Conservation (phyloP, 2,888 invertebrate genomes). For the Tenthredo mesomela region DNA sequence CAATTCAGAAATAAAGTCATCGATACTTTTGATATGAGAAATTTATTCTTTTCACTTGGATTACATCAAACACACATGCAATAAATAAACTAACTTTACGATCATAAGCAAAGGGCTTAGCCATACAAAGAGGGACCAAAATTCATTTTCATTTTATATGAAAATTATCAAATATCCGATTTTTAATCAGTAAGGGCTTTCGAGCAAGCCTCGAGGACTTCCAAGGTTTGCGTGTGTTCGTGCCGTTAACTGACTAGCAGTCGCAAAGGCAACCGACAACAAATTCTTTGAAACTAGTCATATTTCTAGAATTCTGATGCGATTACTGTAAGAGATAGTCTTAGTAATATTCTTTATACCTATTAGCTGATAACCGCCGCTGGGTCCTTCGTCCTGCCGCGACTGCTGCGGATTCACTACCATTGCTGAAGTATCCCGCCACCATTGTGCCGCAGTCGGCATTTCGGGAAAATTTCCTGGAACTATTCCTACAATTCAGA, state of each 20-base stretch:
- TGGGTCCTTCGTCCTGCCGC: conserved; percentile 46
- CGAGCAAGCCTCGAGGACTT: too few relatives aligned
- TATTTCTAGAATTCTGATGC: not conserved
- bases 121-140: not conserved
- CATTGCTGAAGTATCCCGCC: conserved; percentile 48
- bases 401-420: not conserved
- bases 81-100: not conserved
- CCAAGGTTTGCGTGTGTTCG: too few relatives aligned
- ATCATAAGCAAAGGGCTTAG: not conserved
- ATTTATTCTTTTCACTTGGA: not conserved
- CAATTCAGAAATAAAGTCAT: conserved; percentile 14
- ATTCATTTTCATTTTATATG: not conserved
- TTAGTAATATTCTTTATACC: conserved; percentile 24
- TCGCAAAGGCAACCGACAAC: not conserved
- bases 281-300: not conserved
- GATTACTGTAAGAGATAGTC: not conserved
- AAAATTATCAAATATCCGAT: not conserved
- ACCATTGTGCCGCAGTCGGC: conserved; percentile 54
- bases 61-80: conserved; percentile 14
- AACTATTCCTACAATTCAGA: conserved; percentile 20
- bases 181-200: not conserved
- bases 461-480: conserved; percentile 48
- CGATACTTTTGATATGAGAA: not conserved
- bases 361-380: conserved; percentile 49
- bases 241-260: too few relatives aligned